phyloP scores from a whole-genome alignment of 1,140 invertebrate genomes.

The Thrips palmi region DNA sequence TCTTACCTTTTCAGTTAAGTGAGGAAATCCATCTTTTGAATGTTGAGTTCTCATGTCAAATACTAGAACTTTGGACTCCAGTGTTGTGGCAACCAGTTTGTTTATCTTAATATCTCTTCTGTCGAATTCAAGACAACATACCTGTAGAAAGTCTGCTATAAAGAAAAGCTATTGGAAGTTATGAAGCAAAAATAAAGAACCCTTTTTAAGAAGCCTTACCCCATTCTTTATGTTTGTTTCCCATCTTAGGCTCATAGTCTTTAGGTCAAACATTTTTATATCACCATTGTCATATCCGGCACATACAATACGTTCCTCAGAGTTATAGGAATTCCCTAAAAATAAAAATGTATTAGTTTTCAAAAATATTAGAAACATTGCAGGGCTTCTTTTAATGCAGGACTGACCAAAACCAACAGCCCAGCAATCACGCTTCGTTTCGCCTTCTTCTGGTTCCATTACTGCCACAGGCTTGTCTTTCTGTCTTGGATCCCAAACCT shows the following conservation, averaged over 20 bases:
- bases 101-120: constrained; percentile 89
- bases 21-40: constrained; percentile 70
- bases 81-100: constrained; percentile 76
- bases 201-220: constrained; percentile 27
- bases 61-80: constrained; percentile 84
- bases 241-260: constrained; percentile 66
- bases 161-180: constrained; percentile 7
- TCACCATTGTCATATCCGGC: constrained; percentile 96
- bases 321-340: constrained; percentile 62
- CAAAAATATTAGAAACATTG: constrained; percentile 1
- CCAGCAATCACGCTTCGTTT: constrained; percentile 64
- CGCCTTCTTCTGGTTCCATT: constrained; percentile 54
- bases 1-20: constrained; percentile 47
- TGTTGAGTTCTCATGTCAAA: constrained; percentile 81
- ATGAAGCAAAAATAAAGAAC: constrained; percentile 10
- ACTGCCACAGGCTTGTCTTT: constrained; percentile 72
- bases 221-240: constrained; percentile 89
- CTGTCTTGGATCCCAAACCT: constrained; percentile 89
- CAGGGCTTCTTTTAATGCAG: no score
- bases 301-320: constrained; percentile 63
- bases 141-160: constrained; percentile 28
- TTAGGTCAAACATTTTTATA: constrained; percentile 87
- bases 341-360: constrained; percentile 13
- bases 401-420: constrained; percentile 55
- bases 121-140: constrained; percentile 83